Percentiles rank a stretch among this genome's conserved stretches.
Evolutionary conservation across 2,113 vertebrate species (phyloP).

Genomic region (Leptobrachium leishanense): DNA sequence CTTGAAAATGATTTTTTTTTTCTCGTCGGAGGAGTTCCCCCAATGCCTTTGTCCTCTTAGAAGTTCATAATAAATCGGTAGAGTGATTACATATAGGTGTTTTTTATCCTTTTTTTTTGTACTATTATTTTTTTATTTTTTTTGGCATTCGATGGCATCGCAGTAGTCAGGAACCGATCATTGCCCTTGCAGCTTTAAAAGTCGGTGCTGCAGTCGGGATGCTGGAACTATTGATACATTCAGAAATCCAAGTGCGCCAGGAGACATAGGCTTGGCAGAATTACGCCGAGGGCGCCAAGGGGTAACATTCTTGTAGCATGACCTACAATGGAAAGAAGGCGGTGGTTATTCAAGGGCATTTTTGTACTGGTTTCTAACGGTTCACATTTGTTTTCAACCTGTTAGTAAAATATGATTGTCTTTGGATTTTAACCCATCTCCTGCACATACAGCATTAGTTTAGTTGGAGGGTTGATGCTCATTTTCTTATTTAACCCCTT

Average conservation of each 20-base stretch:
- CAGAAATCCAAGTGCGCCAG: slow-evolving; percentile 82
- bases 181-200: slow-evolving; percentile 71
- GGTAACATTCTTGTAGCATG: slow-evolving; percentile 62
- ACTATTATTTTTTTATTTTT: slow-evolving; percentile 68
- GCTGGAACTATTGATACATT: slow-evolving; percentile 79
- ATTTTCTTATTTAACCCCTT: too few relatives aligned
- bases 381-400: too few relatives aligned
- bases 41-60: slow-evolving; percentile 78
- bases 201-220: slow-evolving; percentile 73
- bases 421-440: too few relatives aligned
- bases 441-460: too few relatives aligned
- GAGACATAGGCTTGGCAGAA: slow-evolving; percentile 72
- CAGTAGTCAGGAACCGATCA: slow-evolving; percentile 70
- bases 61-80: slow-evolving; percentile 67
- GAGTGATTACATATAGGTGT: slow-evolving; percentile 56
- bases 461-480: too few relatives aligned
- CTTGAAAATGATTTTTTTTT: slow-evolving; percentile 72
- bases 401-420: too few relatives aligned
- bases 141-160: slow-evolving; percentile 78
- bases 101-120: slow-evolving; percentile 69
- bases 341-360: slow-evolving; percentile 8
- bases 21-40: slow-evolving; percentile 79
- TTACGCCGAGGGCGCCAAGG: slow-evolving; percentile 63
- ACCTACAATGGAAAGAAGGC: slow-evolving; percentile 55
- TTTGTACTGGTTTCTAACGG: neutral